Evolutionary conservation across 1,140 invertebrate species (phyloP).

Genomic region (Pomacea maculata): DNA sequence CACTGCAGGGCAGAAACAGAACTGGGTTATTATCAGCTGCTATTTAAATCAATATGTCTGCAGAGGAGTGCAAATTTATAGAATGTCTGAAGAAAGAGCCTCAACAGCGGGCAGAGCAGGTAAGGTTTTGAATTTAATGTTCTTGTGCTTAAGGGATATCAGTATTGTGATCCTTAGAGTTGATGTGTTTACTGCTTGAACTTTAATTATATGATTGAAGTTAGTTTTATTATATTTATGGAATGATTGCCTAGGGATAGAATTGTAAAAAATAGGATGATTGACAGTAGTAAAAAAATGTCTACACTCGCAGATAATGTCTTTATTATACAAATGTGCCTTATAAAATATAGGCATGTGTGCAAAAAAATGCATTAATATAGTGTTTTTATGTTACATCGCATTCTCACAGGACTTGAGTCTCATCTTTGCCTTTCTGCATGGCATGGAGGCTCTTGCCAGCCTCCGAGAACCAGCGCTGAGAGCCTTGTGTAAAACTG

Average conservation of each 20-base stretch:
- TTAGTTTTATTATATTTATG: not conserved
- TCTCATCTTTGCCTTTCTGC: conserved; percentile 79
- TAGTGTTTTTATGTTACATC: too few relatives aligned
- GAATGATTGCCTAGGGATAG: too few relatives aligned
- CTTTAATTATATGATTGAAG: not conserved
- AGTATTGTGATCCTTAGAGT: not conserved
- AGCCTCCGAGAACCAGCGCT: conserved; percentile 77
- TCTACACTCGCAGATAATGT: too few relatives aligned
- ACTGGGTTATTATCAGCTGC: too few relatives aligned
- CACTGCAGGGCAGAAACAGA: too few relatives aligned
- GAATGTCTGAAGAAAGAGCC: conserved; percentile 47
- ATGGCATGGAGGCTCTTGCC: conserved; percentile 78
- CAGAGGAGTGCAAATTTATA: conserved; percentile 42
- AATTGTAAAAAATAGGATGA: too few relatives aligned
- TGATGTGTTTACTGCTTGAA: not conserved
- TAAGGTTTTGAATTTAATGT: conserved; percentile 16
- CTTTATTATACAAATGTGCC: too few relatives aligned
- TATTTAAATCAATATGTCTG: conserved; percentile 5
- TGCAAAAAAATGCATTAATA: too few relatives aligned
- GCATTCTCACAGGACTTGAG: conserved; percentile 74
- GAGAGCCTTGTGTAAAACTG: conserved; percentile 75
- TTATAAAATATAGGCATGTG: too few relatives aligned
- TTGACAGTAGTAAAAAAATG: too few relatives aligned
- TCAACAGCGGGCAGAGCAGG: conserved; percentile 40
- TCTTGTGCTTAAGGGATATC: not conserved